Conservation (phyloP, 1,140 invertebrate species). For the Zeugodacus cucurbitae region DNA sequence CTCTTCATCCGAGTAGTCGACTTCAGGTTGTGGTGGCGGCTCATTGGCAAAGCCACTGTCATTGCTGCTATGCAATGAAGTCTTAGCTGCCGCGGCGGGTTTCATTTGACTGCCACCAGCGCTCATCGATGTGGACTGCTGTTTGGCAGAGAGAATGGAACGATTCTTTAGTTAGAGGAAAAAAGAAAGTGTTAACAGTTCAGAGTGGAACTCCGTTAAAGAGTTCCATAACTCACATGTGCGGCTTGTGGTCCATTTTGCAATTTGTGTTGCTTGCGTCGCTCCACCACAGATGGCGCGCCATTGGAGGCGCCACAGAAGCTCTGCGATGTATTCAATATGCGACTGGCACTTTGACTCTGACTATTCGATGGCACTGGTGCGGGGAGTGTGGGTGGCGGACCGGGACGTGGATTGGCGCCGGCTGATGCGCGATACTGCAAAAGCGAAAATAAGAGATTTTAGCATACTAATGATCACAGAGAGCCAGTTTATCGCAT, state of each 20-base stretch:
- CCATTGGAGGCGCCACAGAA: constrained; percentile 66
- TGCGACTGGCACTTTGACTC: constrained; percentile 62
- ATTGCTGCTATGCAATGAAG: constrained; percentile 88
- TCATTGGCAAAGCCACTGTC: constrained; percentile 91
- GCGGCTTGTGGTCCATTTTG: constrained; percentile 55
- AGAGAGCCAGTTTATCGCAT: background rate
- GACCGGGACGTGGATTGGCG: constrained; percentile 67
- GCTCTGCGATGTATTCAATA: constrained; percentile 69
- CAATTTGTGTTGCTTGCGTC: constrained; percentile 62
- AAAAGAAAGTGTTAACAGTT: background rate
- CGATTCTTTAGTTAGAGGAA: constrained; percentile 40
- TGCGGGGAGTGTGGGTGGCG: constrained; percentile 74
- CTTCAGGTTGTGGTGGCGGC: constrained; percentile 85
- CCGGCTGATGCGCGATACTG: constrained; percentile 51
- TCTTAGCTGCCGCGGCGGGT: constrained; percentile 71
- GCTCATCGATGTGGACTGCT: constrained; percentile 50
- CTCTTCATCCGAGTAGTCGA: constrained; percentile 91
- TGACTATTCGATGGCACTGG: constrained; percentile 68
- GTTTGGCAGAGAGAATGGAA: constrained; percentile 3
- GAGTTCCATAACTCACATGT: constrained; percentile 44
- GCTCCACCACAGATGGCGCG: constrained; percentile 56
- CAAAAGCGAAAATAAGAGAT: background rate
- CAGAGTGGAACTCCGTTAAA: background rate
- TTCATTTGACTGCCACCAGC: constrained; percentile 49
- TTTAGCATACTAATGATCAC: background rate